phyloP scores from a whole-genome alignment of 2,888 invertebrate genomes.

The Boloria euphrosyne region DNA sequence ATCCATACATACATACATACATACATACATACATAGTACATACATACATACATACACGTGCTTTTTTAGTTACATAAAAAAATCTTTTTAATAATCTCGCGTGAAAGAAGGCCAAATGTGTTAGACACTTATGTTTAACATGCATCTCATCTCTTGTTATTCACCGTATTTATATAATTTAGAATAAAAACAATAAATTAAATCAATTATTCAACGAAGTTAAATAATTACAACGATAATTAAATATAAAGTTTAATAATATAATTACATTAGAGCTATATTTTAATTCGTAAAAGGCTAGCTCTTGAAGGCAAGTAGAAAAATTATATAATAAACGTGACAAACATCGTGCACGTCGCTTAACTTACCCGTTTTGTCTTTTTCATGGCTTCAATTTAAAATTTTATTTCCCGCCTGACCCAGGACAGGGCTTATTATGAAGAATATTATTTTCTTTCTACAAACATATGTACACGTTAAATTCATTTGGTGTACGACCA shows the following conservation, averaged over 20 bases:
- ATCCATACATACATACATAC: no score
- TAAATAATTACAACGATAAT: background rate
- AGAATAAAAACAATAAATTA: no score
- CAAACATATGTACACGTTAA: background rate
- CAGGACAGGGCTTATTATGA: slow-evolving; percentile 44
- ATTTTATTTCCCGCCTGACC: slow-evolving; percentile 71
- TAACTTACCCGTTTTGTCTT: slow-evolving; percentile 68
- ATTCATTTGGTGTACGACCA: background rate
- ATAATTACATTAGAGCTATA: slow-evolving; percentile 1
- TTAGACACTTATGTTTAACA: no score
- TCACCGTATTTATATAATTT: no score
- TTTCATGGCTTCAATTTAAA: slow-evolving; percentile 76
- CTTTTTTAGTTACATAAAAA: no score
- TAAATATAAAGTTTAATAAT: background rate
- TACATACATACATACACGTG: no score
- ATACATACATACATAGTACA: no score
- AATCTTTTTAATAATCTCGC: no score
- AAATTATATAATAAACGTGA: slow-evolving; percentile 38
- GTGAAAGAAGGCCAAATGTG: no score
- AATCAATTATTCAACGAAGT: no score
- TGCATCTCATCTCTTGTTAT: no score
- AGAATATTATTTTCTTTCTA: slow-evolving; percentile 4
- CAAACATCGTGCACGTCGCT: slow-evolving; percentile 39
- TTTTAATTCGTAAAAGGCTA: slow-evolving; percentile 22
- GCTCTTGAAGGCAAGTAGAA: slow-evolving; percentile 19